A percentile compares a stretch with the other conserved stretches of the same genome.
These are phyloP conservation scores for Hipparchia semele DNA, from an alignment of 2,888 invertebrate species.

Conservation along the genomic window DNA sequence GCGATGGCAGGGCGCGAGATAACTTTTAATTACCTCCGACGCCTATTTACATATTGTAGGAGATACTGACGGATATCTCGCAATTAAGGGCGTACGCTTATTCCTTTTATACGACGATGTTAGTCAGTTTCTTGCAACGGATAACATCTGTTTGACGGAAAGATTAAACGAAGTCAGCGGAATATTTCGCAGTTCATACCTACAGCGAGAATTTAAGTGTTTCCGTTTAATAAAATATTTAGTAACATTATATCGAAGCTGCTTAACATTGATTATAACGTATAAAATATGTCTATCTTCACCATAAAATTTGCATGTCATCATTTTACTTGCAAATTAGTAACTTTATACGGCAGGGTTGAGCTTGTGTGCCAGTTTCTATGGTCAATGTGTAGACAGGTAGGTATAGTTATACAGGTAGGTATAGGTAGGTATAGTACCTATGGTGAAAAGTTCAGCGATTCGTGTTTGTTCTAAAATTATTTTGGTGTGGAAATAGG, in stretches of 20 bases:
- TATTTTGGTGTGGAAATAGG: neutral
- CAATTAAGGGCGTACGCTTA: slow-evolving; percentile 77
- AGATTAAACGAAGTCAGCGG: slow-evolving; percentile 60
- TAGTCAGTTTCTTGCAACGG: slow-evolving; percentile 61
- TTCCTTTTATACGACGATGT: slow-evolving; percentile 73
- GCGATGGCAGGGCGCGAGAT: slow-evolving; percentile 72
- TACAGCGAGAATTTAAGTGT: slow-evolving; percentile 23
- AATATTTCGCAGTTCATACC: slow-evolving; percentile 29
- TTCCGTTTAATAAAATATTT: slow-evolving; percentile 42
- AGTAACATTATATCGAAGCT: slow-evolving; percentile 47
- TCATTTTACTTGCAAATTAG: slow-evolving; percentile 51
- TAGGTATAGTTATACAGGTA: slow-evolving; percentile 1
- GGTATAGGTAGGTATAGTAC: neutral
- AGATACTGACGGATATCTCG: slow-evolving; percentile 77
- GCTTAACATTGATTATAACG: slow-evolving; percentile 52
- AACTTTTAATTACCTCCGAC: slow-evolving; percentile 80
- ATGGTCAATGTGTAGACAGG: slow-evolving; percentile 10
- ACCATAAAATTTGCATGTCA: slow-evolving; percentile 54
- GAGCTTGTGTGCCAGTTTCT: slow-evolving; percentile 35
- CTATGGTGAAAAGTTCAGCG: slow-evolving; percentile 16
- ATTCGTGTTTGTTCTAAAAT: slow-evolving; percentile 3
- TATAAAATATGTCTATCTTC: slow-evolving; percentile 51
- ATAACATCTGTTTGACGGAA: slow-evolving; percentile 74
- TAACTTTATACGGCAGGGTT: slow-evolving; percentile 44
- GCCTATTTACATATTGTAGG: slow-evolving; percentile 80